Evolutionary conservation across 2,888 invertebrate species (phyloP).

Genomic region (Lamproptera curius): DNA sequence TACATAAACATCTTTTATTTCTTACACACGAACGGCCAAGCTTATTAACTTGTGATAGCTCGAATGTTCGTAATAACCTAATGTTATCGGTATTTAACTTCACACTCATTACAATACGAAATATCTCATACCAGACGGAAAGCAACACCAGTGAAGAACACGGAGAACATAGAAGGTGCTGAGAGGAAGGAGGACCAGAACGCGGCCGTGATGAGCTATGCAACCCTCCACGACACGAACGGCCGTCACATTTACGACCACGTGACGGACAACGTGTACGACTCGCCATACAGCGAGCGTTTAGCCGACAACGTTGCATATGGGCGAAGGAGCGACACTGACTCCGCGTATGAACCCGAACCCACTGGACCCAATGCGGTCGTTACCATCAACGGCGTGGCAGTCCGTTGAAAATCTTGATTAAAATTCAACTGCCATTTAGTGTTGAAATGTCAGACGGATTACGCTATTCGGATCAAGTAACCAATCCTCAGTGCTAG

Average conservation of each 20-base stretch:
- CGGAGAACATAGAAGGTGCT: slow-evolving; percentile 92
- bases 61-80: too few relatives aligned
- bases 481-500: slow-evolving; percentile 23
- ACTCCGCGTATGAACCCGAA: slow-evolving; percentile 81
- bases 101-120: too few relatives aligned
- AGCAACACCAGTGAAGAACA: slow-evolving; percentile 91
- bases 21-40: too few relatives aligned
- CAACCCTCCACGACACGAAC: slow-evolving; percentile 85
- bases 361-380: slow-evolving; percentile 79
- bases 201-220: slow-evolving; percentile 93
- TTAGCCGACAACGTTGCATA: slow-evolving; percentile 67
- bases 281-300: slow-evolving; percentile 84
- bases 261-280: slow-evolving; percentile 84
- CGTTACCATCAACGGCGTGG: slow-evolving; percentile 93
- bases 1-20: too few relatives aligned
- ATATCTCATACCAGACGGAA: slow-evolving; percentile 79
- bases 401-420: slow-evolving; percentile 81
- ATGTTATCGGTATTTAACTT: too few relatives aligned
- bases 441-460: slow-evolving; percentile 14
- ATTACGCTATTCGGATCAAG: slow-evolving; percentile 24
- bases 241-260: slow-evolving; percentile 72
- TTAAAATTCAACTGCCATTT: slow-evolving; percentile 5
- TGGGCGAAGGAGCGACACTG: slow-evolving; percentile 64
- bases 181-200: slow-evolving; percentile 91
- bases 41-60: too few relatives aligned